A percentile compares a stretch with the other conserved stretches of the same genome.
These are phyloP conservation scores for Vanessa cardui DNA, from an alignment of 2,888 invertebrate species.

Conservation along the genomic window DNA sequence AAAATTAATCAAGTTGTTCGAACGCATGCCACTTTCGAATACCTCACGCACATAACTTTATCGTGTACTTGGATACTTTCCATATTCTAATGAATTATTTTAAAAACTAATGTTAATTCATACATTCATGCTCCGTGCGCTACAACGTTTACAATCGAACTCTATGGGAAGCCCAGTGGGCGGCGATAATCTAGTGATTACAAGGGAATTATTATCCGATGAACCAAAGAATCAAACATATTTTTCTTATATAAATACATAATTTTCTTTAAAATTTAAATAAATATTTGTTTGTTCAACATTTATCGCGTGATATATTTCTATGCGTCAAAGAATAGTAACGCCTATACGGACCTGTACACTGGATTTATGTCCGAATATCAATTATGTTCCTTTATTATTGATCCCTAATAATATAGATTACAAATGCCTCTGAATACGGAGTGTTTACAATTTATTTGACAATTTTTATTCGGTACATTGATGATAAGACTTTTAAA, in stretches of 20 bases:
- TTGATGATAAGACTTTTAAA: not conserved
- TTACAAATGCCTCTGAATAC: not conserved
- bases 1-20: constrained; percentile 36
- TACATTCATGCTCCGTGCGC: constrained; percentile 18
- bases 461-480: too few species aligned
- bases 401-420: constrained; percentile 33
- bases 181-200: constrained; percentile 73
- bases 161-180: constrained; percentile 59
- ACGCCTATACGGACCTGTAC: constrained; percentile 46
- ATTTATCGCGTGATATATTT: constrained; percentile 63
- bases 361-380: constrained; percentile 38
- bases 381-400: constrained; percentile 38
- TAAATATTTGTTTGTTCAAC: constrained; percentile 69
- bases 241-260: constrained; percentile 67
- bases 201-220: constrained; percentile 65
- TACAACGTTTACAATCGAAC: constrained; percentile 29
- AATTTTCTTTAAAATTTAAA: constrained; percentile 66
- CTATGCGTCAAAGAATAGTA: constrained; percentile 51
- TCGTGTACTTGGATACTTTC: constrained; percentile 28
- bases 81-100: constrained; percentile 32
- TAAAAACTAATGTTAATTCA: constrained; percentile 23
- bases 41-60: constrained; percentile 30
- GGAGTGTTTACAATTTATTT: not conserved
- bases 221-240: constrained; percentile 57
- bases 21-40: constrained; percentile 40